Evolutionary conservation across 2,113 vertebrate genomes (phyloP), one percentile per base, ranked within the genome.

Genomic region (Notothenia rossii): DNA sequence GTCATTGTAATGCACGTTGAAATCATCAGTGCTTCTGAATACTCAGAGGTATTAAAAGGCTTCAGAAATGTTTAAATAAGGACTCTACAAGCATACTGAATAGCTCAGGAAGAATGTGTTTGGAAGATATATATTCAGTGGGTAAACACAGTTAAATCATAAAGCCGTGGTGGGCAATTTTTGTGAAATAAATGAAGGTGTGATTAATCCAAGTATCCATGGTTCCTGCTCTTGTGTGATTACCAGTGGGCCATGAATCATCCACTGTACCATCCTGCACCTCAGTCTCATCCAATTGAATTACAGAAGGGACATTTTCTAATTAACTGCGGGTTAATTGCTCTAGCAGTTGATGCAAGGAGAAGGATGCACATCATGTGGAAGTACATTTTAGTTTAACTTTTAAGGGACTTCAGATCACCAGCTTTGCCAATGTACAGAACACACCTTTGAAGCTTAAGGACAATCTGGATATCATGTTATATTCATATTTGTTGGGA

Each of bases 301-400:
- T 84, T 91, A 90, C 76, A 88, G 77, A 70, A 77, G 76, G 72
- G 79, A 77, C 45, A 68, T 81, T 89, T 92, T 91, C 88, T 90
- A 93, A 94, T 94, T 94, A 93, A 91, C 91, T 88, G 88, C 56
- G 79, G 88, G 84, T 91, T 94, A 94, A 94, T 92, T 94, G 81
- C 75, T 88, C 43, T 36, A 59, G 75, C 77, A 43, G 85, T 86
- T 72, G 68, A 86, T 82, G 83, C 82, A 62, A 45, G 54, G 56
- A 61, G 72, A 84, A 77, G 81, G 81, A 63, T 87, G 56, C 77
- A 64, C 77, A 76, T 87, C 84, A 61, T 81, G 77, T 73, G 33
- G 45, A 48, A 60, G 53, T 43, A 66, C 25, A 66, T 80, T 83
- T 75, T 67, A 45, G 80, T 78, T 74, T 17, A 76, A 79, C 62